Evolutionary conservation across 2,797 vertebrate species (phyloP).

Genomic region (Anguilla pacifica): DNA sequence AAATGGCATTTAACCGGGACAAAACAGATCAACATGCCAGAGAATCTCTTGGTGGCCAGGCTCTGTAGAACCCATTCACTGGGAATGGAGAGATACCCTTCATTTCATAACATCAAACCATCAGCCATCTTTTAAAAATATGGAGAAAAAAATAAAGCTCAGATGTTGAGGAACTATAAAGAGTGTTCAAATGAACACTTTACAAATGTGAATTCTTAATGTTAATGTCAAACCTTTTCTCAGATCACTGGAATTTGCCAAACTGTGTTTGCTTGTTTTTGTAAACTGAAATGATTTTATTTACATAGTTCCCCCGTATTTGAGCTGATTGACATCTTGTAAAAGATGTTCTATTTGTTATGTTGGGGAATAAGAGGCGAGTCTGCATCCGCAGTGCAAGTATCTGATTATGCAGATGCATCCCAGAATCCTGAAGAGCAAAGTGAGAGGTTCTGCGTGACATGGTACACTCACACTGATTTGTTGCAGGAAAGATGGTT

Average conservation of each 20-base stretch:
- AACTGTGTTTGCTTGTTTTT: background rate
- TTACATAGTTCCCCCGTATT: background rate
- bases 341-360: conserved; percentile 3
- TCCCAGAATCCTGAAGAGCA: background rate
- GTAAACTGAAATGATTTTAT: background rate
- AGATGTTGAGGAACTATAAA: background rate
- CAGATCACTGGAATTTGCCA: too few species aligned
- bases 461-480: conserved; percentile 5
- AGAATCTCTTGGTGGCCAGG: background rate
- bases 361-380: conserved; percentile 4
- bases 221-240: background rate
- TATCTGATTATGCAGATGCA: conserved; percentile 33
- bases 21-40: background rate
- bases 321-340: background rate
- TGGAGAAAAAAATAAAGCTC: background rate
- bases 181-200: background rate
- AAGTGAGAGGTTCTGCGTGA: conserved; percentile 14
- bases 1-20: background rate
- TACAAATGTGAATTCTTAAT: background rate
- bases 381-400: conserved; percentile 19
- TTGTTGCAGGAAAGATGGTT: conserved; percentile 19
- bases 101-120: background rate
- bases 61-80: background rate
- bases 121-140: background rate
- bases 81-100: background rate